Base-by-base conservation (phyloP, 2,113 vertebrate genomes). In the Sarotherodon lohbergeri region DNA sequence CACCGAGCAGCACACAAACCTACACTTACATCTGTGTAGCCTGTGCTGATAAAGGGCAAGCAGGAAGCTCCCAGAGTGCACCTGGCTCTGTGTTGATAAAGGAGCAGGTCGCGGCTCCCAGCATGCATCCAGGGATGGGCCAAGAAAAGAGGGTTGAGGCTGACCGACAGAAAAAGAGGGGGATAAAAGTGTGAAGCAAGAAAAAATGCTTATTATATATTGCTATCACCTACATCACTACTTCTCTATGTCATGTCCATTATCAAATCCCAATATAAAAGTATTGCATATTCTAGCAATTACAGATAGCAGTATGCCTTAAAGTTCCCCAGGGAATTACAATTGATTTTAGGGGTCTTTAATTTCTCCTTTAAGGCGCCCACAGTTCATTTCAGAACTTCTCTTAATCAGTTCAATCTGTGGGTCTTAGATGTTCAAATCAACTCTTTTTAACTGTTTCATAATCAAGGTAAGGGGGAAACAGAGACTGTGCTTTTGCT, bases 31-130 rank as follows among this genome's bases (percentile, higher is more conserved):
- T 90, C 90, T 95, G 91, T 90, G 92, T 10, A 73, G 85, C 88
- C 87, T 50, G 71, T 46, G 81, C 90, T 92, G 95, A 96, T 95
- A 97, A 96, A 96, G 92, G 92, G 93, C 83, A 88, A 91, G 86
- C 91, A 85, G 95, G 93, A 95, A 91, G 88, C 95, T 95, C 95
- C 93, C 94, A 95, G 91, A 92, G 92, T 95, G 95, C 95, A 95
- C 94, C 95, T 96, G 96, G 95, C 92, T 92, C 92, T 95, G 89
- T 96, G 95, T 92, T 96, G 96, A 97, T 96, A 96, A 92, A 95
- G 93, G 88, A 92, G 91, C 82, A 83, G 92, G 94, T 93, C 89
- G 78, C 43, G 52, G 87, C 87, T 95, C 95, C 88, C 95, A 92
- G 94, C 88, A 90, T 89, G 96, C 78, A 80, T 39, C 57, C 68